Evolutionary conservation across 2,113 vertebrate species (phyloP), one percentile per base, ranked within the genome.

Genomic region (Cranoglanis bouderius): DNA sequence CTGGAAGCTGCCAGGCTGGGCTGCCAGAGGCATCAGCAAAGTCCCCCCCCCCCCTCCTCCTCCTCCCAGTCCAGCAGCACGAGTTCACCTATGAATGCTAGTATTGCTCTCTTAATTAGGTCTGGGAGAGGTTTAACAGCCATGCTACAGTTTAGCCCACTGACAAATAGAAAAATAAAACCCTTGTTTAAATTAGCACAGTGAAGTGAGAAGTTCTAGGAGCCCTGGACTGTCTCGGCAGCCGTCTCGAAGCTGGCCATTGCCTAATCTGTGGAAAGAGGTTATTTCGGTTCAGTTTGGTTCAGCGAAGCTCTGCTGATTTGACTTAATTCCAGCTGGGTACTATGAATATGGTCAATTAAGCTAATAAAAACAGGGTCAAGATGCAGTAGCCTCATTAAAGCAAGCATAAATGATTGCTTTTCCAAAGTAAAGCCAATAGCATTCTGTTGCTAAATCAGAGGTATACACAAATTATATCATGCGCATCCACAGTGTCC

Each of bases 151-250:
- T 97, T 95, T 96, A 94, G 95, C 95, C 83, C 94, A 93, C 96
- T 95, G 97, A 96, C 96, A 96, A 95, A 97, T 96, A 96, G 96
- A 96, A 97, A 96, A 97, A 97, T 97, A 97, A 97, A 91, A 96
- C 95, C 97, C 97, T 97, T 98, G 97, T 98, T 98, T 95, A 95
- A 97, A 97, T 96, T 96, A 97, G 96, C 96, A 96, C 88, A 88
- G 91, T 90, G 91, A 93, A 91, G 93, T 91, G 93, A 93, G 92
- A 90, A 87, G 91, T 84, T 89, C 3, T 84, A 89, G 85, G 67
- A 89, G 89, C 82, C 87, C 82, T 84, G 72, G 84, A 89, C 85
- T 89, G 85, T 89, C 88, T 89, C 74, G 88, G 82, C 82, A 87
- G 80, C 82, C 87, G 49, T 53, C 87, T 88, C n/a, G 0, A 57